phyloP scores from a whole-genome alignment of 2,113 vertebrate species.

The Oreochromis spilurus region DNA sequence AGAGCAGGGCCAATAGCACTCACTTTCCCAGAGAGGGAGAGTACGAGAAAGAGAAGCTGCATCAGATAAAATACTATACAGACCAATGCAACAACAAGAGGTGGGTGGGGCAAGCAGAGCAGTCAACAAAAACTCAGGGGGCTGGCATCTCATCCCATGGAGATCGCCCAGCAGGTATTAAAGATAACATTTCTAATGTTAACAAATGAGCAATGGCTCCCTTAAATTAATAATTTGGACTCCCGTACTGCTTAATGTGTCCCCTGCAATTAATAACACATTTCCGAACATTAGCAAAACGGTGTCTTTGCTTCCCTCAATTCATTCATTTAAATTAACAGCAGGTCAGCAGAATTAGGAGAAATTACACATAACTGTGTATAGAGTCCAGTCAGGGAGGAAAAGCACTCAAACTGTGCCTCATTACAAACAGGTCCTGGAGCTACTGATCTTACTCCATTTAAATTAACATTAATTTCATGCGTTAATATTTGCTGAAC shows the following conservation, averaged over 20 bases:
- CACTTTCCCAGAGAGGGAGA: background rate
- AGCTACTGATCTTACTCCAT: background rate
- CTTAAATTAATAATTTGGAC: constrained; percentile 3
- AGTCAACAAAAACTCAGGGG: background rate
- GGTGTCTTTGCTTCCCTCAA: background rate
- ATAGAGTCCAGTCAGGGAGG: background rate
- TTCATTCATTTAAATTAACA: constrained; percentile 4
- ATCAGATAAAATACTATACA: constrained; percentile 8
- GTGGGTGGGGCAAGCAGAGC: background rate
- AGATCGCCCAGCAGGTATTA: background rate
- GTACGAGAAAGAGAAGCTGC: background rate
- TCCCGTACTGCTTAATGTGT: background rate
- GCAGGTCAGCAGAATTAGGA: background rate
- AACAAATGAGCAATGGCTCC: background rate
- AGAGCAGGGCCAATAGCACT: background rate
- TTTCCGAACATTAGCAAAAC: constrained; percentile 5
- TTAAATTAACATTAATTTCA: background rate
- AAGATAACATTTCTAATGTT: background rate
- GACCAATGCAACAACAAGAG: background rate
- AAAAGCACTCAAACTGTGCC: background rate
- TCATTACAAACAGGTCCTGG: background rate
- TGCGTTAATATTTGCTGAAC: background rate
- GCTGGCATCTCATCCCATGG: background rate
- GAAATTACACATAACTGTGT: background rate
- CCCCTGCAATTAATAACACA: constrained; percentile 31